Percentiles rank a stretch among this genome's conserved stretches.
These are phyloP conservation scores for Progne subis DNA, from an alignment of 2,113 vertebrate species.

Conservation along the genomic window DNA sequence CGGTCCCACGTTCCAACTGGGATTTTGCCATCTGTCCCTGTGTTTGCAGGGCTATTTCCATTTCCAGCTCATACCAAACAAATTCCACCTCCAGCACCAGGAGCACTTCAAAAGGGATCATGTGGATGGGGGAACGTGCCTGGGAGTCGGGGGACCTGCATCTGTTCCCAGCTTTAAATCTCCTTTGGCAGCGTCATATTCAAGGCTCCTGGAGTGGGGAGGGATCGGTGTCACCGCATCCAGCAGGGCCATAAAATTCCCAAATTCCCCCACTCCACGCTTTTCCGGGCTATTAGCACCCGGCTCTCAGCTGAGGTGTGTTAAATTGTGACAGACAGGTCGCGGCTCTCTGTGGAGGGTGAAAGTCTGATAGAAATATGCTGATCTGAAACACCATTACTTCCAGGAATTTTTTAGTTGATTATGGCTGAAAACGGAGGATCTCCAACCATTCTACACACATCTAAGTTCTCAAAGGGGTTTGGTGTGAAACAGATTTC, in stretches of 20 bases:
- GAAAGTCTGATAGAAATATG: background rate
- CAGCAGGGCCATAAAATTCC: background rate
- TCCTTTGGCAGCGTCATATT: background rate
- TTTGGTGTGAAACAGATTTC: background rate
- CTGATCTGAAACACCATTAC: background rate
- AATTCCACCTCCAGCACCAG: conserved; percentile 69
- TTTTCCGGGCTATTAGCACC: background rate
- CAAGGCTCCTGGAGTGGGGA: background rate
- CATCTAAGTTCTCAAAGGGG: background rate
- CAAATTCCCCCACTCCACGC: background rate
- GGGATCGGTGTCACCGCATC: background rate
- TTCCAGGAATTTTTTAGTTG: background rate
- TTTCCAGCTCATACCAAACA: conserved; percentile 74
- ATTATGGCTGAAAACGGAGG: background rate
- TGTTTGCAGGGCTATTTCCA: conserved; percentile 73
- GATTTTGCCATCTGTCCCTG: conserved; percentile 79
- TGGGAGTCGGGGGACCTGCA: background rate
- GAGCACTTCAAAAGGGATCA: conserved; percentile 75
- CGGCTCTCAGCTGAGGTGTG: background rate
- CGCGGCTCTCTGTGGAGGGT: accelerated
- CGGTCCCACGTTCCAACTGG: conserved; percentile 77
- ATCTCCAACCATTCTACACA: background rate
- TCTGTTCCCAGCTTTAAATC: conserved; percentile 65
- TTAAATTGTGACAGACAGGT: background rate
- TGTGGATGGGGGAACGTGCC: conserved; percentile 49